Evolutionary conservation across 1,140 invertebrate genomes (phyloP).

Genomic region (Ruditapes philippinarum): DNA sequence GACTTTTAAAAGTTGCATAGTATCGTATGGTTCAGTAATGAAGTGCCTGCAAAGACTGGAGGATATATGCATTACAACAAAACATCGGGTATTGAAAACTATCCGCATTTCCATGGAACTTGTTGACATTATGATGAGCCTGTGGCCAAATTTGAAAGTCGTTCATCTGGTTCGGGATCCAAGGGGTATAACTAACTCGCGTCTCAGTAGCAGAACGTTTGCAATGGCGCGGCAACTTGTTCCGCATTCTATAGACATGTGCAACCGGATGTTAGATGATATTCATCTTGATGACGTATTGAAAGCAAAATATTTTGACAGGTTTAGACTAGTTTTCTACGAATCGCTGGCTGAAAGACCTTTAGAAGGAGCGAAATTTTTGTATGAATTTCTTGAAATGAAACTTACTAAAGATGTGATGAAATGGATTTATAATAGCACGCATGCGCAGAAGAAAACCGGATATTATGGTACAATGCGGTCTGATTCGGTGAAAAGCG

Average conservation of each 20-base stretch:
- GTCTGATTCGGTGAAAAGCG: neutral
- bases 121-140: neutral
- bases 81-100: slow-evolving; percentile 3
- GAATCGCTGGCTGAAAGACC: neutral
- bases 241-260: neutral
- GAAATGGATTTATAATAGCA: neutral
- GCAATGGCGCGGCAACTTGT: neutral
- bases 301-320: neutral
- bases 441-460: neutral
- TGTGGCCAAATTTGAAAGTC: slow-evolving; percentile 32
- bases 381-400: neutral
- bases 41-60: neutral
- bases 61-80: neutral
- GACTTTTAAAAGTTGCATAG: neutral
- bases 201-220: neutral
- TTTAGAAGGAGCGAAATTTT: neutral
- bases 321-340: slow-evolving; percentile 1
- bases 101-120: slow-evolving; percentile 24
- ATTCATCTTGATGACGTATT: neutral
- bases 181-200: slow-evolving; percentile 22
- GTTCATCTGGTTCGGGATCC: slow-evolving; percentile 24
- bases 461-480: neutral
- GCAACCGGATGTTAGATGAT: neutral
- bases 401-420: neutral
- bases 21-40: neutral